These are phyloP conservation scores for Perognathus longimembris DNA, from an alignment of 2,113 vertebrate species.

Conservation along the genomic window DNA sequence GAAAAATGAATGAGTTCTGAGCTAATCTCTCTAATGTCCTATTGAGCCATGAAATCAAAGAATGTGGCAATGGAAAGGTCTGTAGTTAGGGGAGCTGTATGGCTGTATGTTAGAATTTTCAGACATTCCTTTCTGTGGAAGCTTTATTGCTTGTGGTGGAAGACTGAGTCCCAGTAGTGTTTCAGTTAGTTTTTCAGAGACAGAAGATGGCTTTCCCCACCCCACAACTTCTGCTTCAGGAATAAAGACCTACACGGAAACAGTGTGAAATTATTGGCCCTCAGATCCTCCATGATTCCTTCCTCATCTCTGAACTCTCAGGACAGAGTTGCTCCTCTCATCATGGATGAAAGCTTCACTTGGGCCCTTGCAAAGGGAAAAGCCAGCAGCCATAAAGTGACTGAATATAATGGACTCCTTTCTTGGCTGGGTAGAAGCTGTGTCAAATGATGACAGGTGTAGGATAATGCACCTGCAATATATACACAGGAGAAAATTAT, in stretches of 20 bases:
- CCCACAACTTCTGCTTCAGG: background rate
- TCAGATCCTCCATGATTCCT: background rate
- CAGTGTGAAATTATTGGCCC: background rate
- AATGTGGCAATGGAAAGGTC: background rate
- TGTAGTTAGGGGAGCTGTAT: background rate
- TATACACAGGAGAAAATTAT: background rate
- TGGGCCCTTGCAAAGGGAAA: background rate
- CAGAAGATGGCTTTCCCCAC: background rate
- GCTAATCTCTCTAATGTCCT: background rate
- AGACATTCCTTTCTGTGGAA: conserved; percentile 4
- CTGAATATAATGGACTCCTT: background rate
- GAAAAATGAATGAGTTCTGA: conserved; percentile 38
- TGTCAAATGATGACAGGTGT: background rate
- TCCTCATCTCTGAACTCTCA: background rate
- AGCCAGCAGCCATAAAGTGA: background rate
- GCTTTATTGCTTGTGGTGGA: background rate
- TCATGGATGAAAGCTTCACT: background rate
- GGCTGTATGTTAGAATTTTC: background rate
- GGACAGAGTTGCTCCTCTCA: background rate
- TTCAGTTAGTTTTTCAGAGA: background rate
- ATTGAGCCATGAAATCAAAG: background rate
- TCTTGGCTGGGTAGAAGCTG: background rate
- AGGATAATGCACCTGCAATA: background rate
- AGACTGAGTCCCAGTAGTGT: background rate
- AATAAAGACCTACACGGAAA: background rate